Base-by-base conservation (phyloP, 2,888 invertebrate species). In the Papilio elwesi region DNA sequence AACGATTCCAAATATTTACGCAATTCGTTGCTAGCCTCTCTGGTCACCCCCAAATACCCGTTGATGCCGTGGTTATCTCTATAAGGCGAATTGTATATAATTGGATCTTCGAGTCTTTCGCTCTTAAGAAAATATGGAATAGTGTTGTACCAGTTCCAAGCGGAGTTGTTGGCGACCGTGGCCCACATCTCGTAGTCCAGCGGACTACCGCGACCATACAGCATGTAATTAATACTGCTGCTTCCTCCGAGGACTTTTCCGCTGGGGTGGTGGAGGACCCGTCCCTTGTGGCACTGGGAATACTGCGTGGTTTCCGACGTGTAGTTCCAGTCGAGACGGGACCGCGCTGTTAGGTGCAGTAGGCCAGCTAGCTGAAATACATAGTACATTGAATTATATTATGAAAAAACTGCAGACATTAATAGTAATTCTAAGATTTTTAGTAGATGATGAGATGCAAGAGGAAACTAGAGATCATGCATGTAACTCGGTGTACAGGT, bases 1-100 rank as follows among this genome's bases (percentile, higher is more conserved):
- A 89, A 86, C 0, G 85, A 82, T n/a, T 81, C 55, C 7, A 85
- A 75, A 70, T 80, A 81, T 47, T 74, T 73, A n/a, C n/a, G n/a
- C 8, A 80, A 73, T 7, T 64, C 71, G 0, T 70, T 52, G 12
- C 74, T 76, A 0, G 64, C 43, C 67, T 82, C 76, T 47, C 79
- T 80, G 0, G 80, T 79, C 0, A 84, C 68, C 13, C 76, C 79
- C 0, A 81, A 65, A 6, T 78, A 76, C 7, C 86, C 87, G 1
- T 71, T 11, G 0, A 77, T 81, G 5, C 86, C 86, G 48, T 82
- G 80, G 36, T 75, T 78, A 0, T 55, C 36, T 10, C 72, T 57
- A 63, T 76, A 77, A 9, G 74, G 66, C 11, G 79, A 78, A 9
- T 59, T 73, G 0, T 80, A 75, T 0, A 81, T 76, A 8, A 66